These are phyloP conservation scores for Oppia nitens DNA, from an alignment of 1,140 invertebrate genomes.

Conservation along the genomic window DNA sequence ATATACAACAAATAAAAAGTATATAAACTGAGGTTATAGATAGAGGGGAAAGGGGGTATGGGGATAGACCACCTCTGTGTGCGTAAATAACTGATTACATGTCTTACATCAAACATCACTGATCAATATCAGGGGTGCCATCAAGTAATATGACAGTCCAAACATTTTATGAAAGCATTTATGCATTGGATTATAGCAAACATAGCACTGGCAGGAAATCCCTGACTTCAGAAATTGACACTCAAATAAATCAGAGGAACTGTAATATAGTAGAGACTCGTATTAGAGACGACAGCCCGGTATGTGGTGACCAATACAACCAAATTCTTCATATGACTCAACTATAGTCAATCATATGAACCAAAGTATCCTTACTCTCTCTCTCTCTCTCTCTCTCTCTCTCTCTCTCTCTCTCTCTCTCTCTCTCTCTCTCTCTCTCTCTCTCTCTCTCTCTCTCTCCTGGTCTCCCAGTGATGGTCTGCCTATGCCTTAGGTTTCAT, in stretches of 20 bases:
- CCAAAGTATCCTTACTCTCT: too few species aligned
- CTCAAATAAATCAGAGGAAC: not conserved
- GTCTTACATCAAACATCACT: not conserved
- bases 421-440: too few species aligned
- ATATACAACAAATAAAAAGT: too few species aligned
- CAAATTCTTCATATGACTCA: too few species aligned
- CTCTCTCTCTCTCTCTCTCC: too few species aligned
- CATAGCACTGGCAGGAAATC: not conserved
- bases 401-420: too few species aligned
- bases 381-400: too few species aligned
- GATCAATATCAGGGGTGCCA: not conserved
- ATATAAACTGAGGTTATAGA: not conserved
- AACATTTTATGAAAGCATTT: not conserved
- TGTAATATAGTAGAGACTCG: not conserved
- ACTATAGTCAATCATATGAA: too few species aligned
- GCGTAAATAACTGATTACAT: not conserved
- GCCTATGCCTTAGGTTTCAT: not conserved
- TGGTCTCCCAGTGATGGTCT: too few species aligned
- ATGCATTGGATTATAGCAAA: not conserved
- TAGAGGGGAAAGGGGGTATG: not conserved
- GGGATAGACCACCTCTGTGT: not conserved
- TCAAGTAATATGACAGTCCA: not conserved
- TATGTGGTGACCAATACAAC: not conserved
- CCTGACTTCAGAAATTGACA: not conserved
- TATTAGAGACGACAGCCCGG: not conserved